phyloP scores from a whole-genome alignment of 2,888 invertebrate genomes.

The Tribolium freemani region DNA sequence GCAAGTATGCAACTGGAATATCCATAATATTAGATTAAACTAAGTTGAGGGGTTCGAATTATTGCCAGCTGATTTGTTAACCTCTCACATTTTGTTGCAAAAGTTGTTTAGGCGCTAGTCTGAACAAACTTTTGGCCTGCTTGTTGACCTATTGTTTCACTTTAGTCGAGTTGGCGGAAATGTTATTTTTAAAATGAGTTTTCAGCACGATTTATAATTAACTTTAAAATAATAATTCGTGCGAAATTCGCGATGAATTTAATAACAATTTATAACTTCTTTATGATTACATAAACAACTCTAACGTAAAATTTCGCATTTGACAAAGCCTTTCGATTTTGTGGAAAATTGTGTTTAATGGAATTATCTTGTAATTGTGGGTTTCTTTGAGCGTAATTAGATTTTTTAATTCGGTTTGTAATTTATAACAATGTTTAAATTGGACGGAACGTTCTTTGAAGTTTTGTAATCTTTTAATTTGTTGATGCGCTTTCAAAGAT shows the following conservation, averaged over 20 bases:
- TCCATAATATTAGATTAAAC: no score
- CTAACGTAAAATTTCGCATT: not conserved
- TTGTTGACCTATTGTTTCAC: conserved; percentile 1
- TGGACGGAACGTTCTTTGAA: not conserved
- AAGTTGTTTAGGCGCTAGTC: not conserved
- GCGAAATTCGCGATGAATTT: not conserved
- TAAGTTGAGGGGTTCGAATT: no score
- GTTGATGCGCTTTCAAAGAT: conserved; percentile 1
- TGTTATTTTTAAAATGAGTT: not conserved
- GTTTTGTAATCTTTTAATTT: not conserved
- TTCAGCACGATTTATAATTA: conserved; percentile 6
- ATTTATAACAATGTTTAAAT: conserved; percentile 8
- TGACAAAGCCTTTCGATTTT: not conserved
- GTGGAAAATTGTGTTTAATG: no score
- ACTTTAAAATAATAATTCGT: not conserved
- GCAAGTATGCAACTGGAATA: not conserved
- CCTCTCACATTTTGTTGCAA: no score
- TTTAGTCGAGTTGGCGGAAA: not conserved
- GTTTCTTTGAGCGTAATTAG: no score
- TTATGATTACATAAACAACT: not conserved
- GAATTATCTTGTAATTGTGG: no score
- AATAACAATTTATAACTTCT: not conserved
- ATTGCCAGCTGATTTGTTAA: no score
- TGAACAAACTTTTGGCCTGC: not conserved
- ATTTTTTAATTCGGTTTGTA: no score